Base-by-base conservation (phyloP, 1,140 invertebrate species). In the Goniozus legneri region DNA sequence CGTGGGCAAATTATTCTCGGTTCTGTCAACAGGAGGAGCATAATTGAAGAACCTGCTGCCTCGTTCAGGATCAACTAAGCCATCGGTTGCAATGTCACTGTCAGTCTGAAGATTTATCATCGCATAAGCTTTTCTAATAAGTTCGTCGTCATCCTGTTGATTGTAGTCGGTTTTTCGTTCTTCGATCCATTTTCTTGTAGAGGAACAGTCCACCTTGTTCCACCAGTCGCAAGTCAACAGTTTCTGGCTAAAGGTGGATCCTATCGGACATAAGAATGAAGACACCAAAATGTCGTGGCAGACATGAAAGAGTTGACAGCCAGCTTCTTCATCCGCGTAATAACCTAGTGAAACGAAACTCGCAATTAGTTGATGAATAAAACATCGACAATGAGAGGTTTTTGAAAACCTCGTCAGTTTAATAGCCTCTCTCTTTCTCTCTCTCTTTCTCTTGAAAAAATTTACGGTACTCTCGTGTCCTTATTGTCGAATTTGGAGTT, bases 251-350 rank as follows among this genome's bases (percentile, higher is more conserved):
- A 79, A 81, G 6, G 74, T 67, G 1, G 79, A 79, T 31, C 80
- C 80, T 44, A 81, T 75, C n/a, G 80, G 79, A 48, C 80, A 82
- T 1, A 81, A 62, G 47, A 81, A 81, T 4, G 78, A 78, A 19
- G 77, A 71, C 1, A 75, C 62, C 27, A 74, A 41, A n/a, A 71
- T 73, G 22, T 69, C 71, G 48, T 79, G 73, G 52, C 80, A 82
- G 6, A 81, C 70, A 52, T 82, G 80, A 36, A 81, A 80, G 4
- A 80, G 65, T 39, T 79, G 79, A 40, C 79, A 80, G 1, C 73
- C 74, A 3, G 69, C 63, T 47, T 63, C 67, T 35, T 72, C 67
- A 47, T 79, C 77, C 8, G 74, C 77, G 49, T 77, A 79, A 32
- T 76, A 79, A 18, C 76, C 77, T 75, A 50, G 22, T 16, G 30